phyloP scores from a whole-genome alignment of 2,888 invertebrate species.

The Hypomecis atomaria region DNA sequence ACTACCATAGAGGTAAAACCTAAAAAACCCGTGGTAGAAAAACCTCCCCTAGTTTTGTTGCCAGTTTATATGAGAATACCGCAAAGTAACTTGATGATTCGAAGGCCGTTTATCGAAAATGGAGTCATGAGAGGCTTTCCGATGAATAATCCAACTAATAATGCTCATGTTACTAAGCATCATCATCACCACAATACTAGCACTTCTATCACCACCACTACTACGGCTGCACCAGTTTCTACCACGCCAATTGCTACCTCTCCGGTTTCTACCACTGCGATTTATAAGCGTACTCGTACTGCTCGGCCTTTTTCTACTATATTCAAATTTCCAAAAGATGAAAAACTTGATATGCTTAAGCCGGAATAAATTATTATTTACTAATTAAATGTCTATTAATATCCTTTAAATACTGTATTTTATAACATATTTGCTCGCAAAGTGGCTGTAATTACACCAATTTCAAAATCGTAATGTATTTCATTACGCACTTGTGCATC shows the following conservation, averaged over 20 bases:
- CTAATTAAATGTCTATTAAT: no score
- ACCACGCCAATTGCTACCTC: constrained; percentile 11
- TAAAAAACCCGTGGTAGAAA: constrained; percentile 18
- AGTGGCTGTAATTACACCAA: no score
- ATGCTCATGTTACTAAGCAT: constrained; percentile 22
- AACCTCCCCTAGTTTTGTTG: constrained; percentile 51
- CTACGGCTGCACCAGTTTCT: constrained; percentile 12
- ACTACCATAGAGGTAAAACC: constrained; percentile 57
- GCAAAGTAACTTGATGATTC: constrained; percentile 36
- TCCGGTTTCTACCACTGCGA: constrained; percentile 7
- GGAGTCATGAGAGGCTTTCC: constrained; percentile 46
- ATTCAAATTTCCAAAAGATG: constrained; percentile 4
- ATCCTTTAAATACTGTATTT: no score
- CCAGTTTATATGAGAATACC: constrained; percentile 65
- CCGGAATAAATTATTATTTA: constrained; percentile 15
- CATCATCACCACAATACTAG: no score
- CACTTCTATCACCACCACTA: no score
- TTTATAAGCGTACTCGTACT: constrained; percentile 14
- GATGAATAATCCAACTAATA: constrained; percentile 41
- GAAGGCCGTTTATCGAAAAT: constrained; percentile 46
- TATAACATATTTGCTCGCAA: no score
- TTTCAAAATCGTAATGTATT: no score
- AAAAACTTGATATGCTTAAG: constrained; percentile 27
- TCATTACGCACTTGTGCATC: no score
- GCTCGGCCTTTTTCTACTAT: constrained; percentile 12